These are phyloP conservation scores for Odocoileus hemionus DNA, from an alignment of 2,113 vertebrate species.

Conservation along the genomic window DNA sequence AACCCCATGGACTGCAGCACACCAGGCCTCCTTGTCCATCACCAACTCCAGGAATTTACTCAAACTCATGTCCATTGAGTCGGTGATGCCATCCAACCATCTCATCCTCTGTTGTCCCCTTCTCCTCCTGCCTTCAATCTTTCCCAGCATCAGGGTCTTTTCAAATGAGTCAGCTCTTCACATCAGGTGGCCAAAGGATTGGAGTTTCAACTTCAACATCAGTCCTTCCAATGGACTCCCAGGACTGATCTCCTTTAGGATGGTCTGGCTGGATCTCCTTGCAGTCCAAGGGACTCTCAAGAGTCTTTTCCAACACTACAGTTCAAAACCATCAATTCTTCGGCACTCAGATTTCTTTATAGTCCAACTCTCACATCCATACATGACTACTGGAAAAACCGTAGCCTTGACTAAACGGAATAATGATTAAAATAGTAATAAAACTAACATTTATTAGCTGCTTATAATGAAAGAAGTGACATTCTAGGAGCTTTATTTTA, in stretches of 20 bases:
- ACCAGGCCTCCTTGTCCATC: background rate
- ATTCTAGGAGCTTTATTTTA: background rate
- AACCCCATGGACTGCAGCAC: background rate
- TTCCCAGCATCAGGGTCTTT: background rate
- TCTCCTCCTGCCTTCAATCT: background rate
- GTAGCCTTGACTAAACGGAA: background rate
- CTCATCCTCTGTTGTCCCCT: background rate
- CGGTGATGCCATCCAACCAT: background rate
- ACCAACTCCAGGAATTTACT: background rate
- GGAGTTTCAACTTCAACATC: background rate
- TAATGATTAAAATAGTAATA: background rate
- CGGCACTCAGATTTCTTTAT: fast-evolving
- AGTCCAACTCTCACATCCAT: background rate
- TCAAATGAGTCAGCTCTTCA: background rate
- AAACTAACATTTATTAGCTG: background rate
- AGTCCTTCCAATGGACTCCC: background rate
- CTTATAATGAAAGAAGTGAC: background rate
- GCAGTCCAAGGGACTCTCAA: background rate
- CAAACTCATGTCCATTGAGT: background rate
- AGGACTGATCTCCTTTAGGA: background rate
- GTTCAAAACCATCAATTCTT: background rate
- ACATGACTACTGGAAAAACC: background rate
- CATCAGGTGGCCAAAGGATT: background rate
- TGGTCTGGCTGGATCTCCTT: background rate
- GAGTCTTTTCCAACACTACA: background rate